These are phyloP conservation scores for Phalacrocorax brasilianus DNA, from an alignment of 2,113 vertebrate genomes.

Conservation along the genomic window DNA sequence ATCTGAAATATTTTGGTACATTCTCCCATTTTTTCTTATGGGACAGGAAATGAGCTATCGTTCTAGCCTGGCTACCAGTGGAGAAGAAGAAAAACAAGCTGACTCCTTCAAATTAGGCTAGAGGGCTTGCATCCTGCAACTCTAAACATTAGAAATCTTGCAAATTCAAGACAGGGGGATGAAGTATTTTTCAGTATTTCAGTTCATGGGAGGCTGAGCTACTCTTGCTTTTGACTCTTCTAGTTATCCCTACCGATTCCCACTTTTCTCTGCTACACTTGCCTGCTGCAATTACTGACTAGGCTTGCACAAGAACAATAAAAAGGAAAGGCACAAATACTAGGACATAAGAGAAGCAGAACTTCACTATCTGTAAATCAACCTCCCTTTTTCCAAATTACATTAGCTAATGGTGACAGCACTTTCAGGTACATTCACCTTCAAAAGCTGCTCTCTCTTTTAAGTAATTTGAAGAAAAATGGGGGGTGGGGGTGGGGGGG, in stretches of 20 bases:
- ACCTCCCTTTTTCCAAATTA: not conserved
- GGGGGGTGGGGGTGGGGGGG: no score
- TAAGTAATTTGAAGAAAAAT: slow-evolving; percentile 38
- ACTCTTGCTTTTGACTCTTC: not conserved
- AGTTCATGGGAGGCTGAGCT: not conserved
- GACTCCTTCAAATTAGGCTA: not conserved
- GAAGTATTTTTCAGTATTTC: not conserved
- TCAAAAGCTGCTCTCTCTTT: slow-evolving; percentile 4
- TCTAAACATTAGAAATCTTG: not conserved
- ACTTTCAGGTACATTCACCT: slow-evolving; percentile 13
- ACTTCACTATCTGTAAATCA: not conserved
- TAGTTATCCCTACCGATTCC: not conserved
- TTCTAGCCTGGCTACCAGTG: not conserved
- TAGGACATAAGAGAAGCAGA: not conserved
- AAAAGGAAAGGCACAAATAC: not conserved
- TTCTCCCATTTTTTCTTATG: not conserved
- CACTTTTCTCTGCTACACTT: not conserved
- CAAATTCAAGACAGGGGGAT: not conserved
- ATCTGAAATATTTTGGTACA: not conserved
- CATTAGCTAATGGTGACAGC: slow-evolving; percentile 52
- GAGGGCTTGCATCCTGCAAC: not conserved
- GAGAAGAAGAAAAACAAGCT: not conserved
- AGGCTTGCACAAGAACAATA: not conserved
- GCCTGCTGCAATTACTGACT: not conserved
- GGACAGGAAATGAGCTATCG: not conserved